Base-by-base conservation (phyloP, 2,888 invertebrate species). In the Orthonevra nobilis region DNA sequence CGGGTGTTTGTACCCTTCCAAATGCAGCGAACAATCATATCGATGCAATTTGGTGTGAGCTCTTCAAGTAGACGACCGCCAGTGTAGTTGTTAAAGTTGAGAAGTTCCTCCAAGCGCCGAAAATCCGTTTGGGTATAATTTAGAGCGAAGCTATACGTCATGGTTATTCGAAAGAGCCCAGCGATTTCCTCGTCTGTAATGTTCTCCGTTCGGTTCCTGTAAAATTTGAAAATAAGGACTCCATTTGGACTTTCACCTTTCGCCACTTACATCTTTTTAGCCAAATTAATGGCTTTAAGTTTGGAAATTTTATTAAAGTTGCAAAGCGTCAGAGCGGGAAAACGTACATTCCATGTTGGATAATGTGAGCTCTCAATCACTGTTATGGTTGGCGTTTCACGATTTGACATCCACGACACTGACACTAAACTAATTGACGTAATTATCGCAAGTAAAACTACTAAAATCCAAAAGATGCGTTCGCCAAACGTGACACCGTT, bases 321-420 rank as follows among this genome's bases (percentile, higher is more conserved):
- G 82, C 92, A 92, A 36, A 92, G 86, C 0, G 92, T 91, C 0
- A 92, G 88, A 0, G 91, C 91, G 0, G 92, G 92, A 86, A 91
- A 92, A 0, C 89, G 89, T 74, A 91, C 90, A 82, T 91, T 90
- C 91, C 91, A 92, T 34, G 91, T 91, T 3, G 91, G 90, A 82
- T 89, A 87, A 83, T 91, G 90, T 0, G 91, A 91, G 26, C 90
- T 89, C 66, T 90, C 90, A 61, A 89, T 89, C 0, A 93, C 92
- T 2, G 92, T 92, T 0, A 92, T 90, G 0, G 92, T 92, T 0
- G 92, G 91, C 30, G 92, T 92, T 56, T 90, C 89, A 0, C 91
- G 90, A 83, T 91, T 92, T 90, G 91, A 92, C 26, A 87, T 87
- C 89, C 92, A 93, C 0, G 92, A 92, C 0, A 91, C 89, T 2